phyloP scores from a whole-genome alignment of 2,888 invertebrate genomes.

The Nomada fucata region DNA sequence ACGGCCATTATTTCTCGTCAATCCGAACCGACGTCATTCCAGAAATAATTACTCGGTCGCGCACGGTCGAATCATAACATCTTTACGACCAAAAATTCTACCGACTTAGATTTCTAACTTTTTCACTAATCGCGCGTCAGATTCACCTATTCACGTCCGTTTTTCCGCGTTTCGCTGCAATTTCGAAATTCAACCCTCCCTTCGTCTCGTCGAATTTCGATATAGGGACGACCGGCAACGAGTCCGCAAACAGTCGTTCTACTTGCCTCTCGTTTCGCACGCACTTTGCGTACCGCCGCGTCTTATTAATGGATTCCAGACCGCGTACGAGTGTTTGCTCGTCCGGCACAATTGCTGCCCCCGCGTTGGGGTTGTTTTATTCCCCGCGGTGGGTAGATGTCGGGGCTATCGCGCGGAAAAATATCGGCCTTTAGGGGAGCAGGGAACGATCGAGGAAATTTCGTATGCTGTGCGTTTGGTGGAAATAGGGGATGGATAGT shows the following conservation, averaged over 20 bases:
- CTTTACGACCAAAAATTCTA: too few species aligned
- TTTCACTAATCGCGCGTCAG: not conserved
- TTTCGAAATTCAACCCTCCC: constrained; percentile 40
- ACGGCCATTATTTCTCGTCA: not conserved
- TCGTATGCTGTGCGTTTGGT: not conserved
- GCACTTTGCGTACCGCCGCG: constrained; percentile 53
- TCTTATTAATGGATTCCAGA: constrained; percentile 73
- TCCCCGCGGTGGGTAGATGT: constrained; percentile 23
- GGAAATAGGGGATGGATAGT: not conserved
- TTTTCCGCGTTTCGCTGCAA: constrained; percentile 25
- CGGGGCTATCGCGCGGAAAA: constrained; percentile 16
- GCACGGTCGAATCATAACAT: not conserved
- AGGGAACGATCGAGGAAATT: constrained; percentile 1
- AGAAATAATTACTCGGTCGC: not conserved
- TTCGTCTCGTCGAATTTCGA: not conserved
- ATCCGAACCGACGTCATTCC: not conserved
- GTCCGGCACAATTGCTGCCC: constrained; percentile 43
- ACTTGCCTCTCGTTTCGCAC: constrained; percentile 54
- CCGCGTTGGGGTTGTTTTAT: constrained; percentile 26
- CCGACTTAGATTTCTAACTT: too few species aligned
- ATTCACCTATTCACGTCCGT: constrained; percentile 28
- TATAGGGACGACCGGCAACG: constrained; percentile 28
- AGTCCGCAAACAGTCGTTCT: constrained; percentile 50
- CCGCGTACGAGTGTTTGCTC: constrained; percentile 58
- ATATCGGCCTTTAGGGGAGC: constrained; percentile 17